Evolutionary conservation across 2,888 invertebrate species (phyloP).

Genomic region (Coenonympha arcania): DNA sequence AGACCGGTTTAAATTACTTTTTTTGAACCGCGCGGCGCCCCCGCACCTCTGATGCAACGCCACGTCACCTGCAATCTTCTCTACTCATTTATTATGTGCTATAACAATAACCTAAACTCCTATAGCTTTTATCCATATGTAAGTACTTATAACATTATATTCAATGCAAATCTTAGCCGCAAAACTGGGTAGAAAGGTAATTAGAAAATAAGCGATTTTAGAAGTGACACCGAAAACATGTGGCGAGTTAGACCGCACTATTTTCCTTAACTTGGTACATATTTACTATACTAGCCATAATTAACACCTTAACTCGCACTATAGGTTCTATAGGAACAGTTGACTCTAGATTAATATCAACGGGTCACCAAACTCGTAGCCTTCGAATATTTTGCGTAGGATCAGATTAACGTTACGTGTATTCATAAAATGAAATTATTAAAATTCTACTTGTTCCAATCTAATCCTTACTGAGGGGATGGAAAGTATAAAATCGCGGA

Average conservation of each 20-base stretch:
- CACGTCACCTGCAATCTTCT: conserved; percentile 4
- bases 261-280: too few relatives aligned
- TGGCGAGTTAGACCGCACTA: too few relatives aligned
- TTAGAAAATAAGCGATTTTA: too few relatives aligned
- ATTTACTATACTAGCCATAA: too few relatives aligned
- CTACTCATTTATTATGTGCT: neutral
- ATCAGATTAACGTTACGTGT: conserved; percentile 41
- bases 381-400: conserved; percentile 40
- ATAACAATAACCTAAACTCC: neutral
- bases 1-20: conserved; percentile 50
- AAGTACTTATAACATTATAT: neutral
- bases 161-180: neutral
- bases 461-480: conserved; percentile 16
- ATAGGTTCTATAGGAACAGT: conserved; percentile 10
- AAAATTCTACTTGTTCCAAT: conserved; percentile 21
- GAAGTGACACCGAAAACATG: too few relatives aligned
- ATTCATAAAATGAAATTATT: conserved; percentile 25
- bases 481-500: conserved; percentile 23
- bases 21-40: conserved; percentile 29
- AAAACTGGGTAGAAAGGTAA: too few relatives aligned
- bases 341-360: conserved; percentile 38
- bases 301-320: too few relatives aligned
- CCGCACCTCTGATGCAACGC: conserved; percentile 14
- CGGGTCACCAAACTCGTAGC: conserved; percentile 36
- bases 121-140: neutral